phyloP scores from a whole-genome alignment of 2,113 vertebrate genomes.

The Nerophis ophidion region DNA sequence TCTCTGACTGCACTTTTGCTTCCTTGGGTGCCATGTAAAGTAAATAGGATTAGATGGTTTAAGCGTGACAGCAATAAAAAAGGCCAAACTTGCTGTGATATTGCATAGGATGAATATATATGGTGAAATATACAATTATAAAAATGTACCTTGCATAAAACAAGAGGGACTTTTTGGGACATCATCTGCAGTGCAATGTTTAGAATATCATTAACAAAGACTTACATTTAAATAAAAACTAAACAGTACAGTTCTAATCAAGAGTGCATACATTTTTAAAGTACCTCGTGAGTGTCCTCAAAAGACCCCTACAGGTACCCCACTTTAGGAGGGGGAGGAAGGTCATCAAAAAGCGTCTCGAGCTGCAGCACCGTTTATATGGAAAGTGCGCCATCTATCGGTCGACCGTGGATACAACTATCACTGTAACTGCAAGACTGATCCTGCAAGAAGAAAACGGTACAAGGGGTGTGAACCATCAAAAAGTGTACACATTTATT shows the following conservation, averaged over 20 bases:
- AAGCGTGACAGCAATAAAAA: slow-evolving; percentile 28
- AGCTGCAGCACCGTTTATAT: slow-evolving; percentile 40
- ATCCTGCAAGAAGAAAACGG: not conserved
- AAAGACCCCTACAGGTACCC: not conserved
- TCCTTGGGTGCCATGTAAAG: slow-evolving; percentile 41
- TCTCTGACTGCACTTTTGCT: slow-evolving; percentile 38
- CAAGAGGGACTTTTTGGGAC: not conserved
- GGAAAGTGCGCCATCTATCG: slow-evolving; percentile 72
- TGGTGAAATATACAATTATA: slow-evolving; percentile 9
- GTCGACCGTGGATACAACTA: not conserved
- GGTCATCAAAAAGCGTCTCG: slow-evolving; percentile 1
- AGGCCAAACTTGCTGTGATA: slow-evolving; percentile 1
- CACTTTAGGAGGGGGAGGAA: not conserved
- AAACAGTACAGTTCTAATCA: too few species aligned
- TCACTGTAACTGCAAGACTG: too few species aligned
- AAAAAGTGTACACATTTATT: slow-evolving; percentile 47
- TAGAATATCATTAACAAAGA: not conserved
- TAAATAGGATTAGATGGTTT: slow-evolving; percentile 49
- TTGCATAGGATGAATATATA: not conserved
- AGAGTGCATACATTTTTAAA: not conserved
- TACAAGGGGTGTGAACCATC: slow-evolving; percentile 12
- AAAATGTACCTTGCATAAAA: slow-evolving; percentile 5
- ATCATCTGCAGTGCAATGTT: too few species aligned
- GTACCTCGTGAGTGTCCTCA: not conserved
- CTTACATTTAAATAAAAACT: too few species aligned